Evolutionary conservation across 2,797 vertebrate genomes (phyloP).

Genomic region (Cyclura pinguis): DNA sequence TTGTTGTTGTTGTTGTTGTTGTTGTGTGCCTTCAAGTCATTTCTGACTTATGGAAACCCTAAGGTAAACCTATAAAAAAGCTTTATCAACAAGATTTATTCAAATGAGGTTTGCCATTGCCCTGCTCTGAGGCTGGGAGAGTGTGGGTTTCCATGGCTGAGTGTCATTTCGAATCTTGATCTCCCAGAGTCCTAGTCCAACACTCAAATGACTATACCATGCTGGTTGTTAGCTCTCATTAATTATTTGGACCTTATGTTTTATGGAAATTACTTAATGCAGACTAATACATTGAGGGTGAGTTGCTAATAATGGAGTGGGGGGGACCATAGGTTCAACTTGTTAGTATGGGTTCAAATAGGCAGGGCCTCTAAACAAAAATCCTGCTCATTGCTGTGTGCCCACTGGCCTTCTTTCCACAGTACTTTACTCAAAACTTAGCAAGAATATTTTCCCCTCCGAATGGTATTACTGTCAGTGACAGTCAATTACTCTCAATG

Average conservation of each 20-base stretch:
- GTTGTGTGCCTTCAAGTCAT: too few relatives aligned
- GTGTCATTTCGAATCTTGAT: too few relatives aligned
- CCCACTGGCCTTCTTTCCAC: too few relatives aligned
- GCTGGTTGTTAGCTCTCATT: background rate
- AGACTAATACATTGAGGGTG: background rate
- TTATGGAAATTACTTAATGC: background rate
- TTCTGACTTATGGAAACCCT: too few relatives aligned
- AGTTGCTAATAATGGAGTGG: background rate
- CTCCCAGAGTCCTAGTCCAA: too few relatives aligned
- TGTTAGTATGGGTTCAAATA: background rate
- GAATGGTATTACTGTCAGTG: background rate
- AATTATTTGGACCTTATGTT: background rate
- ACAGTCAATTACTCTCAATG: background rate
- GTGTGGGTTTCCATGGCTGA: too few relatives aligned
- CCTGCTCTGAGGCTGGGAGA: too few relatives aligned
- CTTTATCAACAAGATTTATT: too few relatives aligned
- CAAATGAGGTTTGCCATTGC: too few relatives aligned
- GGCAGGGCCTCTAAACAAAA: background rate
- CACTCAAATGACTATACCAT: too few relatives aligned
- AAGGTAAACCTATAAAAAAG: too few relatives aligned
- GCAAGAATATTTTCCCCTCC: background rate
- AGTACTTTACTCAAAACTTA: background rate
- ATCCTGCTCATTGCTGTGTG: background rate
- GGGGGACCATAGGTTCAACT: background rate
- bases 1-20: too few relatives aligned